Conservation (phyloP, 2,888 invertebrate species). For the Drosophila gaucha region DNA sequence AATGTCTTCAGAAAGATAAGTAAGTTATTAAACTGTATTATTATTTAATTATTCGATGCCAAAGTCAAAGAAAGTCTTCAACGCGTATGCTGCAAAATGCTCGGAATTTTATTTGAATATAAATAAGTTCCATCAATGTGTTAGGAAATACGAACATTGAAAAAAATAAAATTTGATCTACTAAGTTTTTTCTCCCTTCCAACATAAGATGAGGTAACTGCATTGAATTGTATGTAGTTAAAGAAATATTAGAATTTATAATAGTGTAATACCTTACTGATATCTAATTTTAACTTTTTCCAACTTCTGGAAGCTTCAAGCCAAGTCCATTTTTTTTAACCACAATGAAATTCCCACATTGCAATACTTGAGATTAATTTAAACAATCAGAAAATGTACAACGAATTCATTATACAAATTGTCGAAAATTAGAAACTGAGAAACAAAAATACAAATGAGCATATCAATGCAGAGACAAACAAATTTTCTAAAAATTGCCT, state of each 20-base stretch:
- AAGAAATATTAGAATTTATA: background rate
- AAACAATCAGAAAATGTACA: no score
- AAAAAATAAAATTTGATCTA: background rate
- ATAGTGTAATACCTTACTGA: background rate
- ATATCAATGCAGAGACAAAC: constrained; percentile 24
- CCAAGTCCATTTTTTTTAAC: background rate
- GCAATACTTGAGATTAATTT: constrained; percentile 1
- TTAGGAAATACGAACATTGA: no score
- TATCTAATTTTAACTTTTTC: background rate
- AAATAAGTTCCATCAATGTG: background rate
- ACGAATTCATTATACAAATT: constrained; percentile 31
- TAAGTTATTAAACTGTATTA: background rate
- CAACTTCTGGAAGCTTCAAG: background rate
- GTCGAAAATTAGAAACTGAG: constrained; percentile 38
- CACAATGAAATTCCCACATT: constrained; percentile 5
- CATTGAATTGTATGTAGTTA: background rate
- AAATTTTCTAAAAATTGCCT: constrained; percentile 25
- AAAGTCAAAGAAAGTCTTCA: no score
- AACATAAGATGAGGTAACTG: background rate
- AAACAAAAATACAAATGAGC: constrained; percentile 21
- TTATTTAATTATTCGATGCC: no score
- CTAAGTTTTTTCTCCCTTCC: background rate
- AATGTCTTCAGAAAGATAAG: no score
- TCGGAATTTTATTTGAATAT: constrained; percentile 1
- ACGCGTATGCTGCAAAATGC: no score